These are phyloP conservation scores for Mus musculus DNA, from an alignment of 2,113 vertebrate genomes.

Conservation along the genomic window DNA sequence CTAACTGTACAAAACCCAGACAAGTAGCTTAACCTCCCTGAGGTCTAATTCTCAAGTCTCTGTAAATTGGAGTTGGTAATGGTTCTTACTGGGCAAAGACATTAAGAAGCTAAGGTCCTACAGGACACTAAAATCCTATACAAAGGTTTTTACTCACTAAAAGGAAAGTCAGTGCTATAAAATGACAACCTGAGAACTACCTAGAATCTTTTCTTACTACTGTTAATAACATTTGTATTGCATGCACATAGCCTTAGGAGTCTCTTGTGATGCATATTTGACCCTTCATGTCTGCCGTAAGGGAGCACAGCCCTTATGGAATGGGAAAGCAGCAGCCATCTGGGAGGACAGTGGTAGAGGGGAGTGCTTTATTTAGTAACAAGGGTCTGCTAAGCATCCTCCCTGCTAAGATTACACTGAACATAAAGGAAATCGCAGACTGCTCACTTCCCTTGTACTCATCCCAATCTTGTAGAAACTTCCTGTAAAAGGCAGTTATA, in stretches of 20 bases:
- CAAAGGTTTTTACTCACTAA: slow-evolving; percentile 30
- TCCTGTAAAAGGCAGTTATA: slow-evolving; percentile 83
- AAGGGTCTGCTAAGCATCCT: slow-evolving; percentile 74
- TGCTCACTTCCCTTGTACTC: slow-evolving; percentile 79
- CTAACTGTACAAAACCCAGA: background rate
- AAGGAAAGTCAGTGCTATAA: slow-evolving; percentile 49
- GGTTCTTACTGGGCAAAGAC: background rate
- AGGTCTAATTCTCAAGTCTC: slow-evolving; percentile 27
- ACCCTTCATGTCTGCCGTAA: slow-evolving; percentile 33
- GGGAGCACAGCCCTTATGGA: slow-evolving; percentile 44
- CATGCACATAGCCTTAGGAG: background rate
- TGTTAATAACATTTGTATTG: slow-evolving; percentile 1
- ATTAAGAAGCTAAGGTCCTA: slow-evolving; percentile 21
- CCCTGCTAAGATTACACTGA: slow-evolving; percentile 79
- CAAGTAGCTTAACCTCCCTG: slow-evolving; percentile 20
- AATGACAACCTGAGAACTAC: slow-evolving; percentile 42
- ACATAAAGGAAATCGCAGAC: slow-evolving; percentile 81
- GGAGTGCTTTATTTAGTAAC: slow-evolving; percentile 75
- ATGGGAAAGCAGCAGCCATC: slow-evolving; percentile 17
- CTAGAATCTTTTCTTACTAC: slow-evolving; percentile 10
- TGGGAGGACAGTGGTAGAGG: slow-evolving; percentile 28
- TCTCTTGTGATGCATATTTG: slow-evolving; percentile 21
- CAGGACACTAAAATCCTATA: background rate
- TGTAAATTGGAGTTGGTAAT: slow-evolving; percentile 34
- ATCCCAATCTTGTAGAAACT: slow-evolving; percentile 80